Evolutionary conservation across 2,888 invertebrate genomes (phyloP), one percentile per base, ranked within the genome.

Genomic region (Tethea ocularis): DNA sequence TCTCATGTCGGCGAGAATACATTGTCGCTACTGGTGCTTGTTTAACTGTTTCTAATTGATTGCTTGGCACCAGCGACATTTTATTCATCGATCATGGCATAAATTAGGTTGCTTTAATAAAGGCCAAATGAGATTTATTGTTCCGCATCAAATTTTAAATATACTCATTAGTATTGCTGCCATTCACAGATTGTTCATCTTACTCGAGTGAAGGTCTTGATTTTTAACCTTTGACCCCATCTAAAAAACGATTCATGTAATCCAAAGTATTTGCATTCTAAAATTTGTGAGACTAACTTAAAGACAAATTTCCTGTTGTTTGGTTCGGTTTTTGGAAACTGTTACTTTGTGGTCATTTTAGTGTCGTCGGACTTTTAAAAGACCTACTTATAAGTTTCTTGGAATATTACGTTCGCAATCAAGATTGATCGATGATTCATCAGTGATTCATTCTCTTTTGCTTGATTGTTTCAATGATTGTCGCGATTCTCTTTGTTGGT

Each of bases 351-450:
- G 59, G 56, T 61, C 33, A 36, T 53, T 57, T 57, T 51, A 24
- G 53, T 41, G 61, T 60, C 61, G 61, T 66, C 63, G 68, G 66
- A 70, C 68, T 70, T 67, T 7, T 8, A 55, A 59, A 64, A 64
- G 63, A 68, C 68, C 61, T 68, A 74, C 67, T 72, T 72, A 67
- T 63, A 58, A 61, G 59, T 67, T 80, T 80, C 77, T 66, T 33
- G 71, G 76, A 81, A 78, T 51, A 60, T 64, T 64, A 61, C 64
- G 62, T 58, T 57, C 66, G 63, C 66, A 58, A 75, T 72, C 67
- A 67, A 70, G 66, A 72, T 72, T 68, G 75, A 79, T 74, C 70
- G 64, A 74, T 84, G 83, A 83, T 63, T 81, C 85, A 84, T 59
- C 59, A 33, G 59, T 80, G 79, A 79, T 66, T 80, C 78, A 73